These are phyloP conservation scores for Tetramorium bicarinatum DNA, from an alignment of 2,888 invertebrate species.

Conservation along the genomic window DNA sequence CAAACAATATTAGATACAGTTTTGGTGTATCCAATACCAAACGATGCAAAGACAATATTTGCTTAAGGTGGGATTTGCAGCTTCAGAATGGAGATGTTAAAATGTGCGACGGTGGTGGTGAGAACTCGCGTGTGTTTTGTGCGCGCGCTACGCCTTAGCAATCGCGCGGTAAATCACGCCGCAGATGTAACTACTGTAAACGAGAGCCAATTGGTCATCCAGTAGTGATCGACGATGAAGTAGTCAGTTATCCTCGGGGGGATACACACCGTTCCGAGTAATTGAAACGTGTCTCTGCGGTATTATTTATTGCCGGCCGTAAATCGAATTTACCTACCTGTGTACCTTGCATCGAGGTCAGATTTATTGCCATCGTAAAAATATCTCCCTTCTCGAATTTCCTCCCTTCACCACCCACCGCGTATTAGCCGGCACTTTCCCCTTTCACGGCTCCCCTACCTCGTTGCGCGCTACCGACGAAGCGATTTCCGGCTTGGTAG, in stretches of 20 bases:
- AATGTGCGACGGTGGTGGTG: constrained; percentile 1
- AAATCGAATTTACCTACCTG: constrained; percentile 79
- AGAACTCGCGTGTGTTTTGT: constrained; percentile 55
- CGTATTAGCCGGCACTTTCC: constrained; percentile 11
- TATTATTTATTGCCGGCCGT: constrained; percentile 77
- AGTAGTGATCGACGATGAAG: constrained; percentile 61
- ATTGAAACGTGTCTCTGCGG: constrained; percentile 79
- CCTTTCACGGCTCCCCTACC: constrained; percentile 45
- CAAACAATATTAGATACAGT: neutral
- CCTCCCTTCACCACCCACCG: constrained; percentile 35
- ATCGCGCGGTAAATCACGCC: constrained; percentile 60
- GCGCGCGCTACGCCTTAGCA: constrained; percentile 52
- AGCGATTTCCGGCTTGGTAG: constrained; percentile 40
- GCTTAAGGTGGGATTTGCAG: constrained; percentile 12
- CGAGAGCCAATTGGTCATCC: constrained; percentile 60
- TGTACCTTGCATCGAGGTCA: constrained; percentile 69
- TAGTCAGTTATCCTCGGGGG: constrained; percentile 70
- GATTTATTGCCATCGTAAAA: constrained; percentile 78
- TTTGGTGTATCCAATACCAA: neutral
- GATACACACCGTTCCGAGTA: constrained; percentile 74
- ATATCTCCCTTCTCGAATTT: constrained; percentile 55
- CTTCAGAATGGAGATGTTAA: constrained; percentile 34
- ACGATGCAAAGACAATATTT: neutral
- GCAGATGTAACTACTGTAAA: constrained; percentile 55
- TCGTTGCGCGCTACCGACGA: constrained; percentile 24